phyloP scores from a whole-genome alignment of 2,797 vertebrate genomes.

The Lepilemur septentrionalis region DNA sequence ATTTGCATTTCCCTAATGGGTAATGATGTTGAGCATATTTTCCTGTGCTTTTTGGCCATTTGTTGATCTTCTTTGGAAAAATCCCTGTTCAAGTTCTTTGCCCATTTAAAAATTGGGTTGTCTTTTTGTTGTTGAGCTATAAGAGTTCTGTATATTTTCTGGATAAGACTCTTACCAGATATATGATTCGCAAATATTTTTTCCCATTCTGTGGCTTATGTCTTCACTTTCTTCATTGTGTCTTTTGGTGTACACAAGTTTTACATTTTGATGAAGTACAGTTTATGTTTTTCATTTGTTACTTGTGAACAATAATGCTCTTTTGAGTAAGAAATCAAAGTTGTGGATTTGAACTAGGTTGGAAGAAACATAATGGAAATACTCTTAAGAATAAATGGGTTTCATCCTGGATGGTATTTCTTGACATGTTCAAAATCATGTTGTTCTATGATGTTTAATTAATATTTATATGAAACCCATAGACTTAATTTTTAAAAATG shows the following conservation, averaged over 20 bases:
- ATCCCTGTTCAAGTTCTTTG: neutral
- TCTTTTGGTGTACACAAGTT: neutral
- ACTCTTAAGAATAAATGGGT: neutral
- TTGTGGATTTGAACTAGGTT: conserved; percentile 22
- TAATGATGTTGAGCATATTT: neutral
- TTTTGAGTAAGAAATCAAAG: conserved; percentile 2
- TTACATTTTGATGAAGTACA: neutral
- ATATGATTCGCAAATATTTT: neutral
- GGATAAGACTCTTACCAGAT: neutral
- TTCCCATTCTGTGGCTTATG: neutral
- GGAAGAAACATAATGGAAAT: neutral
- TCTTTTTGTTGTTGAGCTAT: neutral
- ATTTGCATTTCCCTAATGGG: neutral
- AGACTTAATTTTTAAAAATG: conserved; percentile 14
- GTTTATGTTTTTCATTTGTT: neutral
- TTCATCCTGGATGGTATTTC: neutral
- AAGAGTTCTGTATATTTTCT: neutral
- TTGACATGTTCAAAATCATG: conserved; percentile 31
- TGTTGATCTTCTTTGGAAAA: neutral
- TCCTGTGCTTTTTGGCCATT: neutral
- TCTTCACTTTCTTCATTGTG: neutral
- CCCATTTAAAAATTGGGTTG: neutral
- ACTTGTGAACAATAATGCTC: neutral
- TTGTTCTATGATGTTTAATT: neutral
- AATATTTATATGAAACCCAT: neutral